Percentiles rank a stretch among this genome's conserved stretches.
Conservation (phyloP, 2,888 invertebrate species). For the Pharmacophagus antenor region DNA sequence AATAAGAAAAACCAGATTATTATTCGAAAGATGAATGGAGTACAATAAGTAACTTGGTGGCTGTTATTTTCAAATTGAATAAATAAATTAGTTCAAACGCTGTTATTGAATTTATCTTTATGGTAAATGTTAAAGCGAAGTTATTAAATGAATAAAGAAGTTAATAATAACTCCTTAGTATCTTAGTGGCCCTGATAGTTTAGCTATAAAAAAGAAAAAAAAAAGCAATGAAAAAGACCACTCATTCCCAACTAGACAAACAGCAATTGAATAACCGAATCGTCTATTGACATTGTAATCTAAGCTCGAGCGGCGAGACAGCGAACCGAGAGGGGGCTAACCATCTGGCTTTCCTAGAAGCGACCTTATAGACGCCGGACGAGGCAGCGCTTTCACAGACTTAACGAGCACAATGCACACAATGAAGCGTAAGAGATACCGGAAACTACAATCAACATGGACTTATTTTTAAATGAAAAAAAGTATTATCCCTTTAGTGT, state of each 20-base stretch:
- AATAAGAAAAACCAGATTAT: conserved; percentile 66
- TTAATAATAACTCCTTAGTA: conserved; percentile 16
- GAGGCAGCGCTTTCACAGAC: conserved; percentile 47
- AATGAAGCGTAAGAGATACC: conserved; percentile 63
- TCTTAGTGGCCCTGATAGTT: conserved; percentile 6
- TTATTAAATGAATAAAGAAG: conserved; percentile 4
- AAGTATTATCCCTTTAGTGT: conserved; percentile 49
- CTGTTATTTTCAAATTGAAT: no score
- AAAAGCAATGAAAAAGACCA: conserved; percentile 42
- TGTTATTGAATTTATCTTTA: no score
- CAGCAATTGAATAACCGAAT: conserved; percentile 52
- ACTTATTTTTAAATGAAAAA: conserved; percentile 52
- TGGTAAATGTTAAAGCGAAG: no score
- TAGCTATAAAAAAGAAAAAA: conserved; percentile 14
- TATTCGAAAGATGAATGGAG: conserved; percentile 51
- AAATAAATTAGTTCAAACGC: no score
- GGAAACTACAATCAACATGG: conserved; percentile 69
- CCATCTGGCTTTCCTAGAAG: conserved; percentile 61
- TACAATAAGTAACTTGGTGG: no score
- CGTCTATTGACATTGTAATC: conserved; percentile 68
- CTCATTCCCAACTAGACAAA: conserved; percentile 44
- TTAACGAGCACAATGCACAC: conserved; percentile 51
- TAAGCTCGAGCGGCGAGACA: conserved; percentile 50
- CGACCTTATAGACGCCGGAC: conserved; percentile 53
- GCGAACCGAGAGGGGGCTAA: conserved; percentile 41